These are phyloP conservation scores for Drosophila auraria DNA, from an alignment of 1,140 invertebrate species.

Conservation along the genomic window DNA sequence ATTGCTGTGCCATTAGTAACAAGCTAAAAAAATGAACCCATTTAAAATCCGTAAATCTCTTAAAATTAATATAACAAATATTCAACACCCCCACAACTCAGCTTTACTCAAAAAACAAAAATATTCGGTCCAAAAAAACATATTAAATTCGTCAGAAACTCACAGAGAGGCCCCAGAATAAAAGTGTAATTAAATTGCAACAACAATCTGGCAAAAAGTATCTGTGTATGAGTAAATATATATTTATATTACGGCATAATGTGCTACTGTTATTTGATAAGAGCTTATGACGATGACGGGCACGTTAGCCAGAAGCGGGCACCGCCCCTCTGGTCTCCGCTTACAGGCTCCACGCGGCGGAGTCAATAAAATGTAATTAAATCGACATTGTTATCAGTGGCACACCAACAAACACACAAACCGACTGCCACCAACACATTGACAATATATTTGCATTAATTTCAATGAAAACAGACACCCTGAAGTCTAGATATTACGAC, in stretches of 20 bases:
- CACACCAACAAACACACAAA: slow-evolving; percentile 22
- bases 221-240: slow-evolving; percentile 8
- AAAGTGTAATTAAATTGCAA: slow-evolving; percentile 67
- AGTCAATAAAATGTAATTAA: slow-evolving; percentile 83
- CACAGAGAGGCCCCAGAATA: slow-evolving; percentile 6
- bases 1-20: no score
- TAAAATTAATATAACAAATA: background rate
- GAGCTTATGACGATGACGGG: slow-evolving; percentile 72
- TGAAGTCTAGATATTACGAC: background rate
- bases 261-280: slow-evolving; percentile 76
- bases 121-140: background rate
- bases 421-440: slow-evolving; percentile 12
- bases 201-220: slow-evolving; percentile 22
- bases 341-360: slow-evolving; percentile 35
- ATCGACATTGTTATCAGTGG: slow-evolving; percentile 76
- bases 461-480: slow-evolving; percentile 39
- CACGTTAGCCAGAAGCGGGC: slow-evolving; percentile 15
- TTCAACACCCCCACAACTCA: background rate
- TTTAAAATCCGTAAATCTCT: background rate
- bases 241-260: slow-evolving; percentile 53
- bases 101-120: slow-evolving; percentile 14
- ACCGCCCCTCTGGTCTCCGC: slow-evolving; percentile 4
- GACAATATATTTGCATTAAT: slow-evolving; percentile 41
- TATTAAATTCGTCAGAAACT: slow-evolving; percentile 19
- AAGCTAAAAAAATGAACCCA: background rate